phyloP scores from a whole-genome alignment of 2,888 invertebrate genomes.

The Dichetophora obliterata region DNA sequence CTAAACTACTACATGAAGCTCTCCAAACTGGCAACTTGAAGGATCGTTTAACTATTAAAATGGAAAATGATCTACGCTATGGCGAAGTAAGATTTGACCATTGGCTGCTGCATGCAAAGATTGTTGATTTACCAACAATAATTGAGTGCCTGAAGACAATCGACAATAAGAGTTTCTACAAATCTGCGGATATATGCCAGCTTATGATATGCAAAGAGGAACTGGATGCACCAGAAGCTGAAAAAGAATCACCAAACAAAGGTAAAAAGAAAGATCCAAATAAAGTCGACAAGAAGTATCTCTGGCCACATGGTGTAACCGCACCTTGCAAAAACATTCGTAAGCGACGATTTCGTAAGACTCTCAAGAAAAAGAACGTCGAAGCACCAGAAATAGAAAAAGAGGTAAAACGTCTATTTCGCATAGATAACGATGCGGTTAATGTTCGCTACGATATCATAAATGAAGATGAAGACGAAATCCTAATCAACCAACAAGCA shows the following conservation, averaged over 20 bases:
- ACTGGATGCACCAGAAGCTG: slow-evolving; percentile 78
- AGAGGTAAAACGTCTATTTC: slow-evolving; percentile 92
- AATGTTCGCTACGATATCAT: slow-evolving; percentile 90
- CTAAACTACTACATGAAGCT: slow-evolving; percentile 80
- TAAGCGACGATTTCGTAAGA: slow-evolving; percentile 92
- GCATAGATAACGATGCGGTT: slow-evolving; percentile 93
- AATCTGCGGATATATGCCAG: slow-evolving; percentile 97
- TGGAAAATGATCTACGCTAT: slow-evolving; percentile 89
- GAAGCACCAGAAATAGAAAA: slow-evolving; percentile 99
- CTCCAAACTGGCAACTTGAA: slow-evolving; percentile 84
- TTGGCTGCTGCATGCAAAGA: slow-evolving; percentile 87
- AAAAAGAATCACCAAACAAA: slow-evolving; percentile 83
- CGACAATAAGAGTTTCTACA: slow-evolving; percentile 96
- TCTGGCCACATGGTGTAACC: slow-evolving; percentile 96
- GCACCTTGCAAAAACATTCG: slow-evolving; percentile 96
- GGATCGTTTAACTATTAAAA: slow-evolving; percentile 85
- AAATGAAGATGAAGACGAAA: slow-evolving; percentile 85
- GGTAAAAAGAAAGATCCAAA: slow-evolving; percentile 87
- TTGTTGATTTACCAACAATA: slow-evolving; percentile 92
- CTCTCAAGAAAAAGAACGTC: slow-evolving; percentile 95
- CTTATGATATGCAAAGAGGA: slow-evolving; percentile 91
- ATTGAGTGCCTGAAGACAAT: slow-evolving; percentile 96
- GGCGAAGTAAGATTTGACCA: slow-evolving; percentile 92
- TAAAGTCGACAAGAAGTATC: slow-evolving; percentile 88
- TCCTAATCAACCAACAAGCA: slow-evolving; percentile 57